Evolutionary conservation across 2,113 vertebrate genomes (phyloP).

Genomic region (Daboia siamensis): DNA sequence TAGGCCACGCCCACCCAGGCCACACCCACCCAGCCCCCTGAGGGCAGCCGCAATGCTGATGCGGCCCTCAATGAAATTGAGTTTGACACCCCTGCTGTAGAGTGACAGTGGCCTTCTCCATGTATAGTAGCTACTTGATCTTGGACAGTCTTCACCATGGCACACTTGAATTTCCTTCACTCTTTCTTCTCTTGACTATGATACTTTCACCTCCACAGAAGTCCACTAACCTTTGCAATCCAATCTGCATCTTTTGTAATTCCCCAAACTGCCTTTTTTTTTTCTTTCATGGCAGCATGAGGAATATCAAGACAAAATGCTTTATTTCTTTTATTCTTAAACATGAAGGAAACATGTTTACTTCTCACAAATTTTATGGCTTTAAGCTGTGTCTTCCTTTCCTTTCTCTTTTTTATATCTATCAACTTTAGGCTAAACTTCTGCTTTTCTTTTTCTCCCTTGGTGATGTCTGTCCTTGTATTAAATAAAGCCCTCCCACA

Average conservation of each 20-base stretch:
- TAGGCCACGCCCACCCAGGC: no score
- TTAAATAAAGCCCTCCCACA: background rate
- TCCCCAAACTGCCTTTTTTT: no score
- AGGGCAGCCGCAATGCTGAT: no score
- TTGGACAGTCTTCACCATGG: background rate
- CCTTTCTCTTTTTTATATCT: background rate
- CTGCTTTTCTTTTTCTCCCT: background rate
- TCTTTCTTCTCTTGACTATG: background rate
- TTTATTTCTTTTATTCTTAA: background rate
- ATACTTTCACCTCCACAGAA: background rate
- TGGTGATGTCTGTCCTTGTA: background rate
- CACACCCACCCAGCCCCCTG: no score
- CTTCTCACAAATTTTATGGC: background rate
- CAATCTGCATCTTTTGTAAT: no score
- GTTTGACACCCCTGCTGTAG: no score
- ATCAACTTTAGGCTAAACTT: background rate
- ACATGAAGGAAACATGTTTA: background rate
- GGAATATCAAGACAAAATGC: background rate
- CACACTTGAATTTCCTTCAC: background rate
- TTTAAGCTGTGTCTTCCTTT: background rate
- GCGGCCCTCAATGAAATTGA: no score
- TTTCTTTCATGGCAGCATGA: no score
- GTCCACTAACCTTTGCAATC: background rate
- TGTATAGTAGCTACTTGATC: background rate
- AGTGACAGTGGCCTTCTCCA: background rate